Conservation (phyloP, 2,888 invertebrate genomes). For the Desoria tigrina region DNA sequence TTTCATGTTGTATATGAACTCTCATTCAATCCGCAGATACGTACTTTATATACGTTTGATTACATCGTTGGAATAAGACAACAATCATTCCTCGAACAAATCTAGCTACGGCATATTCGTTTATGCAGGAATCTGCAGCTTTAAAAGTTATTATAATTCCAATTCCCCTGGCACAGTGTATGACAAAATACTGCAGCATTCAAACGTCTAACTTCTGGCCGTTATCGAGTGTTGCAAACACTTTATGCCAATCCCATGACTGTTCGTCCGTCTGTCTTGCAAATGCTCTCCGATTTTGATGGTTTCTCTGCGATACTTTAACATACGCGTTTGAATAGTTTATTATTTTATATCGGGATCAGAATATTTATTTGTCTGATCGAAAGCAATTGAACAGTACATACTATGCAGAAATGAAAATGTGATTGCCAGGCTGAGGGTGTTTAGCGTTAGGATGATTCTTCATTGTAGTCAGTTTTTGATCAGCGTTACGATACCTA, state of each 20-base stretch:
- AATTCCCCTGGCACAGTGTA: not conserved
- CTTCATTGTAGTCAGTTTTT: too few relatives aligned
- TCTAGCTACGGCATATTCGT: too few relatives aligned
- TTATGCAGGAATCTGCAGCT: not conserved
- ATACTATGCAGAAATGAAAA: not conserved
- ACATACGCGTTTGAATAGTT: too few relatives aligned
- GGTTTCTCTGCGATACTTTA: too few relatives aligned
- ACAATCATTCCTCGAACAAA: conserved; percentile 4
- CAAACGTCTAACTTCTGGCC: not conserved
- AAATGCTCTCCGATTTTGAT: too few relatives aligned
- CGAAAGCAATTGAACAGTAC: conserved; percentile 7
- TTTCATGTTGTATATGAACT: not conserved
- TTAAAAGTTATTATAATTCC: not conserved
- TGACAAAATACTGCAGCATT: not conserved
- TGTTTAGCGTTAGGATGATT: too few relatives aligned
- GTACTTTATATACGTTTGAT: conserved; percentile 5
- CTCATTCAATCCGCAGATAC: not conserved
- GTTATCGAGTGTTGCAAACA: not conserved
- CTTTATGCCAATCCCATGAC: too few relatives aligned
- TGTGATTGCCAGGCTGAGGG: too few relatives aligned
- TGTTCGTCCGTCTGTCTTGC: too few relatives aligned
- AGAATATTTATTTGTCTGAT: not conserved
- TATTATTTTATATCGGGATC: too few relatives aligned
- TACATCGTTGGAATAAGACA: conserved; percentile 3
- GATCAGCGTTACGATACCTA: too few relatives aligned